phyloP scores from a whole-genome alignment of 1,140 invertebrate genomes.

The Dendrolimus kikuchii region DNA sequence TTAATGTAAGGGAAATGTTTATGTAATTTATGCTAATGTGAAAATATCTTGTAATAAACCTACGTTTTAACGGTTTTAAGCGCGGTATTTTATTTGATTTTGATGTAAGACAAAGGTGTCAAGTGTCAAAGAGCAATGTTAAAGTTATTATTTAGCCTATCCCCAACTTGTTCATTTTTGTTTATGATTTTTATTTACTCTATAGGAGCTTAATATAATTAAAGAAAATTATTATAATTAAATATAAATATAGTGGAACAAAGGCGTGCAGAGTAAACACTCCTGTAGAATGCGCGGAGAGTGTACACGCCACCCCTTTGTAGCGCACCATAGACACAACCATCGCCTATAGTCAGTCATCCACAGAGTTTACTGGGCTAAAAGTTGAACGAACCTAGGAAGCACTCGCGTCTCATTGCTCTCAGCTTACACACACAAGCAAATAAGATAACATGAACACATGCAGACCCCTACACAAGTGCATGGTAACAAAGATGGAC shows the following conservation, averaged over 20 bases:
- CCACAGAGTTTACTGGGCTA: slow-evolving; percentile 66
- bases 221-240: no score
- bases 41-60: no score
- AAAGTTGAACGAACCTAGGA: slow-evolving; percentile 67
- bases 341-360: slow-evolving; percentile 32
- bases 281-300: slow-evolving; percentile 12
- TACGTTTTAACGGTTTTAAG: no score
- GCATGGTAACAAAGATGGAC: slow-evolving; percentile 33
- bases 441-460: slow-evolving; percentile 38
- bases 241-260: slow-evolving; percentile 9
- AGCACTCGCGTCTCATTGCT: slow-evolving; percentile 47
- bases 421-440: slow-evolving; percentile 54
- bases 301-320: slow-evolving; percentile 23
- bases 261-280: slow-evolving; percentile 26
- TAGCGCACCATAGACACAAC: slow-evolving; percentile 19
- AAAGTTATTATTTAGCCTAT: no score
- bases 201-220: no score
- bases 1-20: no score
- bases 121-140: no score
- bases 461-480: slow-evolving; percentile 29
- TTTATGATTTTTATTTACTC: no score
- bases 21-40: no score
- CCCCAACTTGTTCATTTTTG: no score
- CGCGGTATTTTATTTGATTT: no score
- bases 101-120: no score